These are phyloP conservation scores for Glareola pratincola DNA, from an alignment of 2,113 vertebrate genomes.

Conservation along the genomic window DNA sequence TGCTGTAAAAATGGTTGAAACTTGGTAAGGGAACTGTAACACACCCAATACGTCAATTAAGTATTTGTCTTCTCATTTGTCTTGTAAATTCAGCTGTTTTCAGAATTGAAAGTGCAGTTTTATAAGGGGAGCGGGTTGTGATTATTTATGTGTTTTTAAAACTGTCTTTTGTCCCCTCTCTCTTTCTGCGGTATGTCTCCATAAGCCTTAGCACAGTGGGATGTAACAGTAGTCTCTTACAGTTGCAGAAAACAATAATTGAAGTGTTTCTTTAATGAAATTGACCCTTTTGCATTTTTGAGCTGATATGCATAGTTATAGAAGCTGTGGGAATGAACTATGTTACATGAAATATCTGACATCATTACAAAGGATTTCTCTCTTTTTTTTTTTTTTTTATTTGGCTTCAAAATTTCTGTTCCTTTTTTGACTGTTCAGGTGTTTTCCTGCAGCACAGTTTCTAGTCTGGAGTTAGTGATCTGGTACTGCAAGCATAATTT, in stretches of 20 bases:
- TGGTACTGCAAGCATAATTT: not conserved
- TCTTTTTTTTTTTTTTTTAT: rapidly evolving
- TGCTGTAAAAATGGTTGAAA: not conserved
- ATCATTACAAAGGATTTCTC: not conserved
- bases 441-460: not conserved
- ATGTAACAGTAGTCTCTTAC: not conserved
- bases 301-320: not conserved
- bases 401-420: not conserved
- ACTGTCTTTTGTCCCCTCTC: not conserved
- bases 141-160: not conserved
- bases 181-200: not conserved
- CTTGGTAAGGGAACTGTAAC: not conserved
- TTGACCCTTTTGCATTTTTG: not conserved
- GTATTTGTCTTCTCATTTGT: not conserved
- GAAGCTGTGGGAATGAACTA: not conserved
- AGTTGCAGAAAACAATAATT: not conserved
- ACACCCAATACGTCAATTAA: not conserved
- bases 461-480: not conserved
- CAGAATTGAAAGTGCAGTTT: not conserved
- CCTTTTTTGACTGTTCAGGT: not conserved
- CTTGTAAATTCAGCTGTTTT: not conserved
- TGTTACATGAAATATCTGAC: not conserved
- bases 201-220: not conserved
- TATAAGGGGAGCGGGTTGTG: not conserved
- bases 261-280: not conserved